Evolutionary conservation across 2,113 vertebrate species (phyloP).

Genomic region (Malurus elegans): DNA sequence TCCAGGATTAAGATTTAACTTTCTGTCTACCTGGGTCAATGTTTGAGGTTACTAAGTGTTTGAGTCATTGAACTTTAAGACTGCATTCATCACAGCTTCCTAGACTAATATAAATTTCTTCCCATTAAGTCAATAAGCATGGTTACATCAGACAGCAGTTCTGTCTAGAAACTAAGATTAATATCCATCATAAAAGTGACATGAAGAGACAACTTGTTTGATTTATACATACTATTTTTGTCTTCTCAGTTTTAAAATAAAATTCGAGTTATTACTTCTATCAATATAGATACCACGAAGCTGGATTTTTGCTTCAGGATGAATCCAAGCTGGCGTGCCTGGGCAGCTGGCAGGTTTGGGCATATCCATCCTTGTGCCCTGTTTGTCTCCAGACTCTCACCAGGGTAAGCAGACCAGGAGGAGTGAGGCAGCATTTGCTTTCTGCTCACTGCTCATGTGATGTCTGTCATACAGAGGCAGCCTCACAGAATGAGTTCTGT

Average conservation of each 20-base stretch:
- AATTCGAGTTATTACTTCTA: slow-evolving; percentile 17
- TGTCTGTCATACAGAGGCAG: not conserved
- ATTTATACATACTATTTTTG: slow-evolving; percentile 54
- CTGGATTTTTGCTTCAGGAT: not conserved
- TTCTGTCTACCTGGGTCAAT: slow-evolving; percentile 51
- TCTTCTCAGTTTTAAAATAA: slow-evolving; percentile 39
- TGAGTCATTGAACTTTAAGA: slow-evolving; percentile 68
- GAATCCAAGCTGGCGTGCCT: fast-evolving
- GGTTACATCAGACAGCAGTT: slow-evolving; percentile 65
- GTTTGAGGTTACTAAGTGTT: slow-evolving; percentile 58
- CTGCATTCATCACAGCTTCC: slow-evolving; percentile 70
- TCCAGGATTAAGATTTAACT: slow-evolving; percentile 61
- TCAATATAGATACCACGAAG: not conserved
- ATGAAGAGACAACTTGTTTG: slow-evolving; percentile 51
- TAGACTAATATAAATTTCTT: slow-evolving; percentile 66
- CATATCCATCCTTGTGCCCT: not conserved
- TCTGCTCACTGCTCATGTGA: not conserved
- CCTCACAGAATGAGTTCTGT: not conserved
- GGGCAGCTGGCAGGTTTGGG: not conserved
- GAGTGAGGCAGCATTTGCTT: not conserved
- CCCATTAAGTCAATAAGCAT: slow-evolving; percentile 70
- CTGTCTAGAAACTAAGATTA: slow-evolving; percentile 61
- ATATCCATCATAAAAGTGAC: slow-evolving; percentile 65
- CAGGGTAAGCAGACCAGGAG: not conserved
- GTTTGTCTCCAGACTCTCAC: not conserved